Percentiles rank a stretch among this genome's conserved stretches.
Conservation (phyloP, 2,888 invertebrate species). For the Tipula vernalis region DNA sequence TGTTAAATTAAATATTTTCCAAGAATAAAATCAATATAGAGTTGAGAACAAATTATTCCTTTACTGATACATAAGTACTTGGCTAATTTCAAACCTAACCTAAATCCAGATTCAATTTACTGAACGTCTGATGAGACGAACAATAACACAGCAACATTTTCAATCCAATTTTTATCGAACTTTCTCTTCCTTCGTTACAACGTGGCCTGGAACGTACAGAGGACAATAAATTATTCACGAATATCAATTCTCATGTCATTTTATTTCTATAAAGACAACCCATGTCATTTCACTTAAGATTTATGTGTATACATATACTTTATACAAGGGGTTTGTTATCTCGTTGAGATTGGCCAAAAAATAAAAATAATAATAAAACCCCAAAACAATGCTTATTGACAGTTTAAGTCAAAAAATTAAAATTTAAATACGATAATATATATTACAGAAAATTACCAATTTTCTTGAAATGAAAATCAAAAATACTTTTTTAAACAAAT, state of each 20-base stretch:
- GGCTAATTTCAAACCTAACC: no score
- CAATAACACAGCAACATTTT: no score
- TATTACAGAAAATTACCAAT: background rate
- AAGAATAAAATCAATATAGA: no score
- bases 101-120: background rate
- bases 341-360: background rate
- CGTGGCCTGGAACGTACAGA: no score
- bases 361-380: background rate
- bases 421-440: background rate
- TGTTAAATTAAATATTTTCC: no score
- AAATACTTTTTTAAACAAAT: background rate
- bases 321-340: background rate
- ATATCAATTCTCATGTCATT: background rate
- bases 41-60: no score
- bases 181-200: no score
- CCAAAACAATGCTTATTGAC: background rate
- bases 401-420: background rate
- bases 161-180: no score
- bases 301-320: background rate
- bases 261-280: background rate
- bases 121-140: no score
- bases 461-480: background rate
- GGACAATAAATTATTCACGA: background rate
- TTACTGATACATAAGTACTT: no score
- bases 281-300: background rate